Evolutionary conservation across 1,140 invertebrate species (phyloP).

Genomic region (Medauroidea extradentata): DNA sequence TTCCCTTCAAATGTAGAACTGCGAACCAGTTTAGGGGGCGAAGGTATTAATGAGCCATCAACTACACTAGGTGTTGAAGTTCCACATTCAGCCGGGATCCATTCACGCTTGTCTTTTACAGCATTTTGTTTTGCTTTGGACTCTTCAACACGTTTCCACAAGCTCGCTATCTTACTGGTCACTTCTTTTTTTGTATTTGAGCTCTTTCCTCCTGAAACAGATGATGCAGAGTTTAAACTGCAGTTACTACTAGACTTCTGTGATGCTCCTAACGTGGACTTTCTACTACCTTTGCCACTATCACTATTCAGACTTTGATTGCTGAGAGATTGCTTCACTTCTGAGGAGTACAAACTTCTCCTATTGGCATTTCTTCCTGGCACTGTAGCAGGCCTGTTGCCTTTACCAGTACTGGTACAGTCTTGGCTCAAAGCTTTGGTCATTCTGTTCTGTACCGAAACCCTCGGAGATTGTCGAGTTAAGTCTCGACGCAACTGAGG

Average conservation of each 20-base stretch:
- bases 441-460: conserved; percentile 2
- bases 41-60: neutral
- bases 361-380: conserved; percentile 8
- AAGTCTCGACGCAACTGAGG: conserved; percentile 21
- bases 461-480: conserved; percentile 11
- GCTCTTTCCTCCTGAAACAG: conserved; percentile 26
- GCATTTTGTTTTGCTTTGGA: conserved; percentile 55
- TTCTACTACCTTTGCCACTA: neutral
- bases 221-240: conserved; percentile 50
- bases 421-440: conserved; percentile 16
- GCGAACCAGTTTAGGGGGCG: conserved; percentile 50
- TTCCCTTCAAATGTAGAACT: conserved; percentile 68
- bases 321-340: conserved; percentile 37
- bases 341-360: conserved; percentile 15
- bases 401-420: conserved; percentile 16
- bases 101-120: conserved; percentile 58
- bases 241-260: conserved; percentile 45
- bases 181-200: conserved; percentile 59
- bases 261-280: neutral
- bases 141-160: conserved; percentile 84
- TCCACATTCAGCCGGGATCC: conserved; percentile 46
- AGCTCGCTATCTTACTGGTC: conserved; percentile 79
- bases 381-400: conserved; percentile 14
- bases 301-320: conserved; percentile 51
- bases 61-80: conserved; percentile 19